Conservation (phyloP, 1,140 invertebrate species). For the Drosophila quadrilineata region DNA sequence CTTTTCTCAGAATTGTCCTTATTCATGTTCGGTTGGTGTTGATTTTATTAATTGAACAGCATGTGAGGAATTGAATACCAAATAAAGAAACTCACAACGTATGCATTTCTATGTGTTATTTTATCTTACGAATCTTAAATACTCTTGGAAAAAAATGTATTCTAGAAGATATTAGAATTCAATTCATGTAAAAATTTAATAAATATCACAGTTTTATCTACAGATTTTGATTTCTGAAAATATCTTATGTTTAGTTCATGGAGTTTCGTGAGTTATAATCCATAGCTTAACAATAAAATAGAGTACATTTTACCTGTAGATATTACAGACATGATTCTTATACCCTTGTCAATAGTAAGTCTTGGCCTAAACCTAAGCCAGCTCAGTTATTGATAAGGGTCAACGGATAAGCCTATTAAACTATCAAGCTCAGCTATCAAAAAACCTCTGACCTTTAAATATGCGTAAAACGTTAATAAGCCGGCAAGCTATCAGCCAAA, state of each 20-base stretch:
- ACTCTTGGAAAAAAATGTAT: background rate
- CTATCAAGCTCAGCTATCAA: constrained; percentile 25
- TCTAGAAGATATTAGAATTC: too few species aligned
- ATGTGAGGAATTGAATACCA: constrained; percentile 1
- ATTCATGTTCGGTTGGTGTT: too few species aligned
- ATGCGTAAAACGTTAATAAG: constrained; percentile 26
- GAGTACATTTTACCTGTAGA: background rate
- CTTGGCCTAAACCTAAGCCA: background rate
- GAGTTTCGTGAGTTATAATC: too few species aligned
- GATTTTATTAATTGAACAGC: constrained; percentile 38
- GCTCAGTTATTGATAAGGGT: constrained; percentile 38
- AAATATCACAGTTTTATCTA: too few species aligned
- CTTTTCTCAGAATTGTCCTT: constrained; percentile 6
- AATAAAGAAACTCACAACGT: too few species aligned
- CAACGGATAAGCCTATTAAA: constrained; percentile 28
- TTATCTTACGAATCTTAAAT: too few species aligned
- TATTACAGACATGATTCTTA: background rate
- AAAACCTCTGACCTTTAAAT: constrained; percentile 11
- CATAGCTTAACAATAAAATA: background rate
- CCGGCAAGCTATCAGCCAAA: constrained; percentile 20
- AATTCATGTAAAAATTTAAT: background rate
- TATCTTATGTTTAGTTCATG: too few species aligned
- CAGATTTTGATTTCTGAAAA: too few species aligned
- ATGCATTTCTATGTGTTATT: too few species aligned
- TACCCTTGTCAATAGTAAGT: constrained; percentile 14